A percentile compares a stretch with the other conserved stretches of the same genome.
phyloP scores from a whole-genome alignment of 2,113 vertebrate species.

The Corythoichthys intestinalis region DNA sequence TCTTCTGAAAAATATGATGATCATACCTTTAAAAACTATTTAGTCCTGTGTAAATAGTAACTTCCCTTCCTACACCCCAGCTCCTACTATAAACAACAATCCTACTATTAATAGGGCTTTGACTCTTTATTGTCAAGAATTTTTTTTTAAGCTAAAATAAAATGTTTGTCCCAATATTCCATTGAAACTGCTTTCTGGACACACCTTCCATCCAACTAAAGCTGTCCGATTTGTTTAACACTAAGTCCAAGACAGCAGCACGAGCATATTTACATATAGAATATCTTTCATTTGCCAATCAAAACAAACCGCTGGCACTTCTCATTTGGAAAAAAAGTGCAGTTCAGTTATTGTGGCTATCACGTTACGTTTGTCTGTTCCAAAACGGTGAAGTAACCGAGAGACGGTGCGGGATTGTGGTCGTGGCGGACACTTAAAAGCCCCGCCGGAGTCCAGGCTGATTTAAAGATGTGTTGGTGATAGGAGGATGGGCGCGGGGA shows the following conservation, averaged over 20 bases:
- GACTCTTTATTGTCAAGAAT: too few relatives aligned
- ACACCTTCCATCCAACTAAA: slow-evolving; percentile 18
- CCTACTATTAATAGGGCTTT: too few relatives aligned
- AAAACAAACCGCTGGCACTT: slow-evolving; percentile 67
- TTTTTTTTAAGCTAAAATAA: too few relatives aligned
- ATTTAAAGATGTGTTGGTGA: slow-evolving; percentile 55
- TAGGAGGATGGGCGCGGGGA: slow-evolving; percentile 34
- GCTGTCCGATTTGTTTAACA: slow-evolving; percentile 51
- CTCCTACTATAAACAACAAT: too few relatives aligned
- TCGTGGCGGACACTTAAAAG: slow-evolving; percentile 47
- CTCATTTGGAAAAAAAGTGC: slow-evolving; percentile 56
- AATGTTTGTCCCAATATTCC: too few relatives aligned
- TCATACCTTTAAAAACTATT: too few relatives aligned
- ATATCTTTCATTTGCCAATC: slow-evolving; percentile 59
- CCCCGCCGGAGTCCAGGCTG: slow-evolving; percentile 54
- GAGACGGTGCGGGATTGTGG: slow-evolving; percentile 71
- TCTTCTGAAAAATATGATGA: too few relatives aligned
- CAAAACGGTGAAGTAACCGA: slow-evolving; percentile 68
- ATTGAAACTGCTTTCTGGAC: neutral
- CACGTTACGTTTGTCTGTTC: slow-evolving; percentile 49
- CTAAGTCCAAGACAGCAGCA: slow-evolving; percentile 26
- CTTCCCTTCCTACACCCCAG: too few relatives aligned
- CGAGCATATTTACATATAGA: slow-evolving; percentile 57
- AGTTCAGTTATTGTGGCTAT: slow-evolving; percentile 67
- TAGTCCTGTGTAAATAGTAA: too few relatives aligned